phyloP scores from a whole-genome alignment of 2,797 vertebrate genomes.

The Anomalospiza imberbis region DNA sequence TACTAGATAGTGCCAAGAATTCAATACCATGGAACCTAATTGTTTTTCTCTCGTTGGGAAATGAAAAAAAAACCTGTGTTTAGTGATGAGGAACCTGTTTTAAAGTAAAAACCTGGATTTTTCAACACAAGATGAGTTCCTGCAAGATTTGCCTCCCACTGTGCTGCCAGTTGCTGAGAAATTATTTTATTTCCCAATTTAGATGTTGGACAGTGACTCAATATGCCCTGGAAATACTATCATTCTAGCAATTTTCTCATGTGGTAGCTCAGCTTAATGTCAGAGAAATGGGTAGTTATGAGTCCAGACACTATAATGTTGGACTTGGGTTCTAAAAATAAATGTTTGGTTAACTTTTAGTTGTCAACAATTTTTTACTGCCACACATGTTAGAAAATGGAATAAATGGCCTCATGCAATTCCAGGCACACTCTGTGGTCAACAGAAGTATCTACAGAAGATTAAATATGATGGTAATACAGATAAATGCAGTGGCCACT shows the following conservation, averaged over 20 bases:
- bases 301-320: constrained; percentile 59
- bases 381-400: constrained; percentile 40
- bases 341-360: constrained; percentile 66
- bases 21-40: background rate
- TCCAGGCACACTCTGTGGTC: background rate
- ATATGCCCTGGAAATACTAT: constrained; percentile 74
- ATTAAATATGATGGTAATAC: background rate
- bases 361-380: constrained; percentile 66
- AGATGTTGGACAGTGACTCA: constrained; percentile 74
- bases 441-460: background rate
- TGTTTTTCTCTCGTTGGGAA: background rate
- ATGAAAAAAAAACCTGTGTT: background rate
- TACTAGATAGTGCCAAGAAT: background rate
- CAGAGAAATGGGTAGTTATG: constrained; percentile 69
- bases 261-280: constrained; percentile 67
- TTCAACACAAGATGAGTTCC: background rate
- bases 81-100: background rate
- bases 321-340: constrained; percentile 72
- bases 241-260: constrained; percentile 70
- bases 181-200: constrained; percentile 73
- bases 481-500: background rate
- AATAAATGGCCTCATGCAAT: constrained; percentile 22
- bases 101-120: constrained; percentile 4
- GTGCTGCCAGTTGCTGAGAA: constrained; percentile 55
- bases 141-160: constrained; percentile 4